Evolutionary conservation across 2,113 vertebrate species (phyloP), one percentile per base, ranked within the genome.

Genomic region (Cryptomyrus ogoouensis): DNA sequence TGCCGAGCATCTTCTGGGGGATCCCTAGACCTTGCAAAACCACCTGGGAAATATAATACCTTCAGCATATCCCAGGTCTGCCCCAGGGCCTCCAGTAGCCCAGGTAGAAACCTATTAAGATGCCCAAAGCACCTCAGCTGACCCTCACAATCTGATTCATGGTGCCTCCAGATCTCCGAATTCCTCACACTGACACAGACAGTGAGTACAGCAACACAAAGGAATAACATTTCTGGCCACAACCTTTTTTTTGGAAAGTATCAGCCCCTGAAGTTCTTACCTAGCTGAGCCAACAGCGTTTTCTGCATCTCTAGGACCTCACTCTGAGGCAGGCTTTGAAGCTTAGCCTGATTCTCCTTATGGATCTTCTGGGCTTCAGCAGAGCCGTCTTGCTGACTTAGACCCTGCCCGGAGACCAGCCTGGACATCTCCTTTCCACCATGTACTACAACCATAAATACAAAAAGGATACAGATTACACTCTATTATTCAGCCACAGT

Each of bases 271-370:
- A 21, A 47, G 19, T 21, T 84, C 83, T 4, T 95, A 99, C 98
- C 98, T 4, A 99, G 95, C 90, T 98, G 97, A 90, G 95, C 92
- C 90, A 98, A 91, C 90, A 99, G 93, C 87, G 74, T 96, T 19
- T 95, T 93, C 91, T 96, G 98, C 83, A 98, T 98, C 91, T 97
- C 94, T 44, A 97, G 91, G 91, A 99, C 98, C 92, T 99, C 97
- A 58, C 95, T 94, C 42, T 94, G 92, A 83, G 96, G 95, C 97
- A 99, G 96, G 86, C 93, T 94, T 88, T 88, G 95, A 52, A 99
- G 94, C 90, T 95, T 97, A 17, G 95, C 93, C 91, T 98, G 77
- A 83, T 99, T 99, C 93, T 99, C 98, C 90, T 80, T 90, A 80
- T 99, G 98, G 94, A 99, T 98, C 92, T 95, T 97, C 92, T 94